phyloP scores from a whole-genome alignment of 2,888 invertebrate genomes.

The Polydrusus cervinus region DNA sequence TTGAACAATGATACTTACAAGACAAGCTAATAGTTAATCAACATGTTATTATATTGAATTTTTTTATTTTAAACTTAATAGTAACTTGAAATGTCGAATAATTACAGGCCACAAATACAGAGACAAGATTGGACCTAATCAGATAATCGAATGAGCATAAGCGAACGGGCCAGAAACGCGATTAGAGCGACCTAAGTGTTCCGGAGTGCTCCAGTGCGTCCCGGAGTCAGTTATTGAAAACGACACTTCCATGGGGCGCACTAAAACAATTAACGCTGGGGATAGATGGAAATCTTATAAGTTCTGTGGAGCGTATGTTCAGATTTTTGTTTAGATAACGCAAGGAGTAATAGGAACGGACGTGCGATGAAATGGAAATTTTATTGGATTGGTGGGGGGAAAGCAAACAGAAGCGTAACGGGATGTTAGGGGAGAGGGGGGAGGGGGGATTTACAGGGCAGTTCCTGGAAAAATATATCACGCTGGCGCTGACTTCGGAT shows the following conservation, averaged over 20 bases:
- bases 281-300: slow-evolving; percentile 59
- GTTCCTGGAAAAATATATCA: too few relatives aligned
- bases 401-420: too few relatives aligned
- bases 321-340: slow-evolving; percentile 43
- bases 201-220: slow-evolving; percentile 34
- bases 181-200: slow-evolving; percentile 48
- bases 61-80: too few relatives aligned
- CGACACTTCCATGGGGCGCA: slow-evolving; percentile 49
- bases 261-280: slow-evolving; percentile 47
- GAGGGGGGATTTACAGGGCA: too few relatives aligned
- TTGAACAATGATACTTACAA: not conserved
- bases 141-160: slow-evolving; percentile 58
- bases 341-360: not conserved
- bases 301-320: slow-evolving; percentile 48
- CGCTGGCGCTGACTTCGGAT: too few relatives aligned
- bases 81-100: not conserved
- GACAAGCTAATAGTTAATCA: too few relatives aligned
- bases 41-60: too few relatives aligned
- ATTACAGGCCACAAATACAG: slow-evolving; percentile 20
- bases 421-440: too few relatives aligned
- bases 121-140: slow-evolving; percentile 49
- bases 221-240: slow-evolving; percentile 42
- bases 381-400: not conserved
- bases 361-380: slow-evolving; percentile 18
- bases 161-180: slow-evolving; percentile 55